Percentiles rank a stretch among this genome's conserved stretches.
Evolutionary conservation across 2,113 vertebrate species (phyloP).

Genomic region (Alces alces): DNA sequence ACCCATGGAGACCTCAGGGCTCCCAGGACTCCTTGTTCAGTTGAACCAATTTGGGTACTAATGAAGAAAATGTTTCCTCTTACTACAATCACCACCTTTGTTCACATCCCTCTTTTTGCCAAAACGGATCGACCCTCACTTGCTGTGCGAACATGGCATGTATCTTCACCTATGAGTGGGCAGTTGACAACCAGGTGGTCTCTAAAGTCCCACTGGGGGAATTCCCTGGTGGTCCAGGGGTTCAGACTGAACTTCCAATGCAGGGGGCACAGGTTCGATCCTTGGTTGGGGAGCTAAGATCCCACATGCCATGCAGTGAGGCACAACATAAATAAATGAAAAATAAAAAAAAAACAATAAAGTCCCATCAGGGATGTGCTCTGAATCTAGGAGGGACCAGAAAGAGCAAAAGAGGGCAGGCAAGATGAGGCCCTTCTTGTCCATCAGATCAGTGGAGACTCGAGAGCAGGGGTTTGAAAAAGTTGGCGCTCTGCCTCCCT

Average conservation of each 20-base stretch:
- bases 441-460: neutral
- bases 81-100: neutral
- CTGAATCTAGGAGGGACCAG: neutral
- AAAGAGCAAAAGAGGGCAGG: neutral
- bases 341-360: neutral
- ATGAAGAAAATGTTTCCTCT: neutral
- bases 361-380: neutral
- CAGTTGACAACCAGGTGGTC: neutral
- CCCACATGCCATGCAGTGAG: neutral
- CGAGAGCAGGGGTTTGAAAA: neutral
- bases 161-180: neutral
- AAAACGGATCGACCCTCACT: neutral
- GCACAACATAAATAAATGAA: neutral
- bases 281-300: neutral
- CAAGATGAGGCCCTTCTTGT: neutral
- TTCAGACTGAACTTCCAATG: neutral
- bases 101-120: neutral
- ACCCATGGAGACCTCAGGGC: neutral
- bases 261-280: neutral
- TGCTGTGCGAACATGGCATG: accelerated
- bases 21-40: neutral
- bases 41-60: neutral
- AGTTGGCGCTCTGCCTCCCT: neutral
- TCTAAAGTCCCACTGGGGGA: neutral
- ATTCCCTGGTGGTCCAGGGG: neutral